phyloP scores from a whole-genome alignment of 2,797 vertebrate species.

The Tauraco hartlaubi region DNA sequence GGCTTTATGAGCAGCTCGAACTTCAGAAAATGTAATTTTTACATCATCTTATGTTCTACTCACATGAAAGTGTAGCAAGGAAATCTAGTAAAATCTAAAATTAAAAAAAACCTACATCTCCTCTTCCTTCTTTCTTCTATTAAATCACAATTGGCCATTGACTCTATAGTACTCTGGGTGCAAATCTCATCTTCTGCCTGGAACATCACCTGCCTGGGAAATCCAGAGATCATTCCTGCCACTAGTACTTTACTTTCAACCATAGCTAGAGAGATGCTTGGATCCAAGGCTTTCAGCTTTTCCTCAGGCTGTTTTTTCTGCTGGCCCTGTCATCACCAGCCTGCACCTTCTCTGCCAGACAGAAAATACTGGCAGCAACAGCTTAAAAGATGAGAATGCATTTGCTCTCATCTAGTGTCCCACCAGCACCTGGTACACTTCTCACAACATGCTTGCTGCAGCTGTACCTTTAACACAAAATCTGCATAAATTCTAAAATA shows the following conservation, averaged over 20 bases:
- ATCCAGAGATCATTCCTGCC: not conserved
- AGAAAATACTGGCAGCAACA: not conserved
- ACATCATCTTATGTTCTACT: not conserved
- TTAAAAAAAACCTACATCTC: not conserved
- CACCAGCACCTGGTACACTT: not conserved
- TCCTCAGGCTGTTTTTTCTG: not conserved
- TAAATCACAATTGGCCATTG: fast-evolving
- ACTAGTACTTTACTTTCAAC: not conserved
- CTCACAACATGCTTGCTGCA: not conserved
- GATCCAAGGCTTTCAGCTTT: not conserved
- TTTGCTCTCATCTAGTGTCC: not conserved
- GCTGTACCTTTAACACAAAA: not conserved
- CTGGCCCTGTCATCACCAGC: not conserved
- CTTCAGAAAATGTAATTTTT: not conserved
- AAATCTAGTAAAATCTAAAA: not conserved
- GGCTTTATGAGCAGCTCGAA: not conserved
- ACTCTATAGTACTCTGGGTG: not conserved
- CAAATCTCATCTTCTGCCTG: not conserved
- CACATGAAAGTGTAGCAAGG: not conserved
- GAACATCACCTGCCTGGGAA: not conserved
- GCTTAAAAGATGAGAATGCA: fast-evolving
- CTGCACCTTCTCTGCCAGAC: not conserved
- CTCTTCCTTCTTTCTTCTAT: not conserved
- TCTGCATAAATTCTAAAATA: not conserved
- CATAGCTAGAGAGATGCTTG: not conserved